A percentile compares a stretch with the other conserved stretches of the same genome.
phyloP scores from a whole-genome alignment of 2,113 vertebrate species.

The Emberiza fucata region DNA sequence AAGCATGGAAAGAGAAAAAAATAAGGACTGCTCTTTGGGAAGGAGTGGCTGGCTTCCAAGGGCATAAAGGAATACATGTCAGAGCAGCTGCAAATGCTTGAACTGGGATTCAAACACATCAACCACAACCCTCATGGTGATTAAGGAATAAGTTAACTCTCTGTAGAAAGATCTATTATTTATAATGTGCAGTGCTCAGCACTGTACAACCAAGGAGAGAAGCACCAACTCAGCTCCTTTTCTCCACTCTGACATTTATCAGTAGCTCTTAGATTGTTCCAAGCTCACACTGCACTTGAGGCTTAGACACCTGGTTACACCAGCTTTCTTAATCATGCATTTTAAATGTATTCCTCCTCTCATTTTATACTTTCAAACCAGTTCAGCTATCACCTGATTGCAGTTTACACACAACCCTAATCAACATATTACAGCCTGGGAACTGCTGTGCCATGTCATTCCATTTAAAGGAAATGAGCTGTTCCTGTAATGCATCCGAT shows the following conservation, averaged over 20 bases:
- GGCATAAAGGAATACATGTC: slow-evolving; percentile 27
- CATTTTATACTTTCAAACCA: slow-evolving; percentile 50
- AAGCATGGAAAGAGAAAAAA: neutral
- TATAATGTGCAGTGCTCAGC: neutral
- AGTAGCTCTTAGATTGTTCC: neutral
- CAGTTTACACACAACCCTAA: slow-evolving; percentile 6
- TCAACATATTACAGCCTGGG: slow-evolving; percentile 39
- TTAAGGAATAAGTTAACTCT: slow-evolving; percentile 40
- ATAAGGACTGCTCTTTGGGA: neutral
- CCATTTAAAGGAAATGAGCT: slow-evolving; percentile 9
- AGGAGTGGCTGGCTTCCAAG: slow-evolving; percentile 9
- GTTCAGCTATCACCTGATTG: slow-evolving; percentile 45
- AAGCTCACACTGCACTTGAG: neutral
- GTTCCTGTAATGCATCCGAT: neutral
- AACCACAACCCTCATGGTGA: neutral
- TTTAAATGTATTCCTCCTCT: slow-evolving; percentile 37
- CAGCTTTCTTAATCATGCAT: slow-evolving; percentile 11
- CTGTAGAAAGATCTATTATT: slow-evolving; percentile 25
- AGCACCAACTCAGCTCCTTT: neutral
- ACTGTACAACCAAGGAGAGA: neutral
- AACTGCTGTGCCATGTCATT: slow-evolving; percentile 38
- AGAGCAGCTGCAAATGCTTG: slow-evolving; percentile 42
- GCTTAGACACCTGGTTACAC: slow-evolving; percentile 33
- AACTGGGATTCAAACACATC: slow-evolving; percentile 6
- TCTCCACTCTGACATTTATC: neutral